phyloP scores from a whole-genome alignment of 2,888 invertebrate genomes.

The Ochropleura leucogaster region DNA sequence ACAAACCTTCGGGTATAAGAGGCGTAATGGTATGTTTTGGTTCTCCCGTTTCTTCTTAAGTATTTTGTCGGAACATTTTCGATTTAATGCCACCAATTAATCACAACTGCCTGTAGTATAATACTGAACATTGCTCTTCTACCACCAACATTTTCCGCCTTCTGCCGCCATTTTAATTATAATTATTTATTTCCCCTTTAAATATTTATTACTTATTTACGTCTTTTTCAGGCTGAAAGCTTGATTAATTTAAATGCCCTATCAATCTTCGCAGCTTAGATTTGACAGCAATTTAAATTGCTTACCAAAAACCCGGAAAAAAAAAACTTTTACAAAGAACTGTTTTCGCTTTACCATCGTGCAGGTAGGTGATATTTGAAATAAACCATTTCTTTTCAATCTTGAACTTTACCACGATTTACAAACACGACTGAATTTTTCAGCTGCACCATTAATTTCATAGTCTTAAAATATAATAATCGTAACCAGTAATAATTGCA shows the following conservation, averaged over 20 bases:
- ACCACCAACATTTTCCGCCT: conserved; percentile 13
- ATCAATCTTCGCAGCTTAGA: neutral
- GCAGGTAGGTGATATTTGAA: too few relatives aligned
- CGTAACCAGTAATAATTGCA: too few relatives aligned
- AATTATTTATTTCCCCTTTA: conserved; percentile 31
- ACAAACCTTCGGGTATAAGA: neutral
- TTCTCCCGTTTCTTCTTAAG: neutral
- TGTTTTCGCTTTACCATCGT: too few relatives aligned
- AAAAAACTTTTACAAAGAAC: neutral
- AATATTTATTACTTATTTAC: conserved; percentile 33
- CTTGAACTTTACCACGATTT: too few relatives aligned
- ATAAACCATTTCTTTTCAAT: too few relatives aligned
- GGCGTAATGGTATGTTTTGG: neutral
- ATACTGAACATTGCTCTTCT: neutral
- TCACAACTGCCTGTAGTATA: neutral
- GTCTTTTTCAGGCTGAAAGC: conserved; percentile 17
- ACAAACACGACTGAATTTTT: too few relatives aligned
- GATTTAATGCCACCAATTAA: conserved; percentile 17
- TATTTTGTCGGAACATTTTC: neutral
- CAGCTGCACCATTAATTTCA: too few relatives aligned
- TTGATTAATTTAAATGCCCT: conserved; percentile 14
- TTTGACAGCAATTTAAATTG: conserved; percentile 6
- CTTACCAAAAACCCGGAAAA: neutral
- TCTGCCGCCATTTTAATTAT: conserved; percentile 12
- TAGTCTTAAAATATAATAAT: too few relatives aligned